A percentile compares a stretch with the other conserved stretches of the same genome.
Conservation (phyloP, 2,797 vertebrate genomes). For the Brachyalestes nurse region DNA sequence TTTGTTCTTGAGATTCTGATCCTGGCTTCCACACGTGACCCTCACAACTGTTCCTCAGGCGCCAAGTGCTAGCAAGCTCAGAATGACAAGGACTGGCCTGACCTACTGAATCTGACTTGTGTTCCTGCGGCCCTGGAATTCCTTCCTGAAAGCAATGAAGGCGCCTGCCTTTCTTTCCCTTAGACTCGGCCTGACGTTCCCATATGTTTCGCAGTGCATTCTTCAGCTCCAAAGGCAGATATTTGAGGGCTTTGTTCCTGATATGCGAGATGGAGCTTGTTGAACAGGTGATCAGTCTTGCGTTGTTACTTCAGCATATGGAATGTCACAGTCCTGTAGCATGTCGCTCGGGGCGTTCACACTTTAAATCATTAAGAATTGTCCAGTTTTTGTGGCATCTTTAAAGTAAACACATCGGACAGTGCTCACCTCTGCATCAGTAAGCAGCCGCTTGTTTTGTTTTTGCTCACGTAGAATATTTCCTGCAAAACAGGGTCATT, state of each 20-base stretch:
- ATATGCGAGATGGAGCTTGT: constrained; percentile 48
- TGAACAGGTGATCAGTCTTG: constrained; percentile 45
- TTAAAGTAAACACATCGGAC: background rate
- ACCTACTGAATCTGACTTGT: background rate
- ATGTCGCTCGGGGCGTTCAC: constrained; percentile 7
- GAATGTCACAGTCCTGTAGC: constrained; percentile 33
- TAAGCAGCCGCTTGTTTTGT: background rate
- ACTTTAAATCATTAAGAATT: background rate
- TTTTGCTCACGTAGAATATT: constrained; percentile 3
- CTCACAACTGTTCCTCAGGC: constrained; percentile 12
- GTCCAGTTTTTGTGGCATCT: background rate
- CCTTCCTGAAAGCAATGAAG: background rate
- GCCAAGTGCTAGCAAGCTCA: background rate
- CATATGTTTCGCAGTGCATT: constrained; percentile 11
- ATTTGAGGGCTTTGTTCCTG: constrained; percentile 19
- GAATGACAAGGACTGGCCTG: background rate
- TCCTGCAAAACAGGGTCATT: constrained; percentile 35
- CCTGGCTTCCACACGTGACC: background rate
- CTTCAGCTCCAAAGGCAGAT: background rate
- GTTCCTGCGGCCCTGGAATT: background rate
- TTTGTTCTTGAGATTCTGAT: constrained; percentile 15
- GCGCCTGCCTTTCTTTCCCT: too few species aligned
- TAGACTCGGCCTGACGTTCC: background rate
- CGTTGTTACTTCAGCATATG: constrained; percentile 44
- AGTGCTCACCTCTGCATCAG: background rate